Evolutionary conservation across 2,888 invertebrate genomes (phyloP), one percentile per base, ranked within the genome.

Genomic region (Drosophila colorata): DNA sequence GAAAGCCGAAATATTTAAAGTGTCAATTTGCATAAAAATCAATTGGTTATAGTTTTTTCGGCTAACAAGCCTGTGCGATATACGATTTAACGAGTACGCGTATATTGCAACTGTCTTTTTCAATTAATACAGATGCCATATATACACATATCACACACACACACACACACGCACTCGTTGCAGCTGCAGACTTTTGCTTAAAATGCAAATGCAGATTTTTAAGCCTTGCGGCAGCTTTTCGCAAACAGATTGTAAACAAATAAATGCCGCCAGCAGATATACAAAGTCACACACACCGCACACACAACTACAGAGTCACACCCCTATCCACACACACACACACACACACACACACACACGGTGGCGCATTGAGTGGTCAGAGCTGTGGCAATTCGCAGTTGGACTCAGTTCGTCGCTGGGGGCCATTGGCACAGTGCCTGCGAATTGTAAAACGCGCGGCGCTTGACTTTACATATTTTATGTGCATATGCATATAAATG

Each of bases 191-290:
- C 38, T 23, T 63, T 66, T 65, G 58, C 68, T 52, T 76, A 69
- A 73, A 60, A 71, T 77, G 70, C 70, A 87, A 74, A 74, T 79
- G 81, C 76, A 79, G 77, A 85, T 79, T 84, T 80, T 88, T 78
- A 82, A 77, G 80, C 78, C 80, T 55, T 75, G 78, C 73, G 69
- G 84, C 84, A 65, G 69, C 65, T 76, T 81, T 78, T 57, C 52
- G 69, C 84, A 80, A 85, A 81, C 86, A 85, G 83, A 85, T 84
- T 87, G 85, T 84, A 83, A 82, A 89, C 88, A 89, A 89, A 89
- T 87, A 89, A 89, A 89, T 83, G 85, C 79, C 80, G 83, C 58
- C 68, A 83, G 83, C 81, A 79, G 69, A 73, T 66, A 73, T 65
- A 74, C 69, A 66, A 44, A 51, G 40, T 33, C n/a, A 35, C 49